Conservation (phyloP, 2,113 vertebrate genomes). For the Psephotus haematonotus region DNA sequence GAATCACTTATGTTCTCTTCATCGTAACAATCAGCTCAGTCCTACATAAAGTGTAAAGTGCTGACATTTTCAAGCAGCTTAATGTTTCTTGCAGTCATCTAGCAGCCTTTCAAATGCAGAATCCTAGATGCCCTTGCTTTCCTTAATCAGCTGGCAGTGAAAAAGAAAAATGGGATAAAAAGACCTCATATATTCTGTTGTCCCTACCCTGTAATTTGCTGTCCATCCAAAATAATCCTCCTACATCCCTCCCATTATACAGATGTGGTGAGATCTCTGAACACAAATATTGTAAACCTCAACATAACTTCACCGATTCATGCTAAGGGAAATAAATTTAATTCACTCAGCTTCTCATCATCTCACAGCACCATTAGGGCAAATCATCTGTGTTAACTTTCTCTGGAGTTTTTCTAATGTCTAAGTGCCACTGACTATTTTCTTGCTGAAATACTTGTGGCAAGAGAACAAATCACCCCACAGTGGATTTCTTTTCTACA, state of each 20-base stretch:
- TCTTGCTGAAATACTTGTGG: conserved; percentile 21
- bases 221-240: neutral
- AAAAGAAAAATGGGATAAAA: conserved; percentile 31
- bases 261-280: conserved; percentile 10
- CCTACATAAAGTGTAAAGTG: conserved; percentile 64
- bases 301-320: conserved; percentile 11
- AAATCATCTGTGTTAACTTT: conserved; percentile 64
- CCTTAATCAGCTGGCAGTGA: conserved; percentile 39
- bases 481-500: conserved; percentile 48
- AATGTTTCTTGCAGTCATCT: conserved; percentile 65
- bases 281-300: conserved; percentile 56
- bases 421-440: conserved; percentile 27
- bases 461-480: conserved; percentile 46
- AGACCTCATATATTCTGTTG: neutral
- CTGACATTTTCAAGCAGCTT: conserved; percentile 67
- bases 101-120: conserved; percentile 66
- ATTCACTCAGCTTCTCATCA: conserved; percentile 67
- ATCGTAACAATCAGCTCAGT: conserved; percentile 60
- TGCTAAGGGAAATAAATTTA: conserved; percentile 60
- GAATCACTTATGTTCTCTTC: conserved; percentile 68
- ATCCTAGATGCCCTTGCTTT: conserved; percentile 59
- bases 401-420: conserved; percentile 61
- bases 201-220: neutral
- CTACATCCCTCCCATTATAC: neutral
- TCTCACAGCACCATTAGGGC: conserved; percentile 63